phyloP scores from a whole-genome alignment of 2,113 vertebrate genomes.

The Rattus rattus region DNA sequence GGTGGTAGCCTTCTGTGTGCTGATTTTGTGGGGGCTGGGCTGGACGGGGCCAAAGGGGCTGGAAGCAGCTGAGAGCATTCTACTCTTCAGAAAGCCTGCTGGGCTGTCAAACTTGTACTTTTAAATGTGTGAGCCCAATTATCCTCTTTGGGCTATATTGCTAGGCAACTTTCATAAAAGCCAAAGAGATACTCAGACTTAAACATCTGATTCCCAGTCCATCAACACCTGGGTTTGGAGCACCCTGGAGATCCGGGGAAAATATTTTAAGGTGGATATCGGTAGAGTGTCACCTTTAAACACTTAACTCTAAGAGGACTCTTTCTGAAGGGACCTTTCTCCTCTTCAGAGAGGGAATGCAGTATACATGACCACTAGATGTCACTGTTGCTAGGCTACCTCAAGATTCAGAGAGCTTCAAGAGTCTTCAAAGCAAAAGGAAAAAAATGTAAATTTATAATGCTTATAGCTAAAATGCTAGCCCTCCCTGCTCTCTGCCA shows the following conservation, averaged over 20 bases:
- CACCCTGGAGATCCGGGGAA: background rate
- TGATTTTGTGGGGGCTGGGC: background rate
- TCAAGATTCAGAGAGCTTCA: background rate
- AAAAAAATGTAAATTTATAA: background rate
- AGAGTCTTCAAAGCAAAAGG: background rate
- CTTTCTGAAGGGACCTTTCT: background rate
- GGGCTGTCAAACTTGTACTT: constrained; percentile 40
- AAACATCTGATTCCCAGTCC: constrained; percentile 46
- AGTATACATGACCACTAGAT: constrained; percentile 64
- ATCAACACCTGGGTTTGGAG: constrained; percentile 41
- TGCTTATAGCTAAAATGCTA: constrained; percentile 29
- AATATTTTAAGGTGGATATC: constrained; percentile 18
- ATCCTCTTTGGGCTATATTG: constrained; percentile 13
- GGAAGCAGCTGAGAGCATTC: background rate
- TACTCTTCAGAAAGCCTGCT: background rate
- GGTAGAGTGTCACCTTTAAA: constrained; percentile 50
- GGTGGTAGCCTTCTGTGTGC: background rate
- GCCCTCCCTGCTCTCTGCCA: background rate
- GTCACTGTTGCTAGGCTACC: constrained; percentile 64
- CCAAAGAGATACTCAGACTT: constrained; percentile 36
- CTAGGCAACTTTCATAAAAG: constrained; percentile 47
- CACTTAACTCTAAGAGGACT: background rate
- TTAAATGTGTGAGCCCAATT: constrained; percentile 49
- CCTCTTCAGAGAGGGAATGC: background rate
- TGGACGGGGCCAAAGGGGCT: background rate